Conservation (phyloP, 2,888 invertebrate genomes). For the Cephus rjabovi region DNA sequence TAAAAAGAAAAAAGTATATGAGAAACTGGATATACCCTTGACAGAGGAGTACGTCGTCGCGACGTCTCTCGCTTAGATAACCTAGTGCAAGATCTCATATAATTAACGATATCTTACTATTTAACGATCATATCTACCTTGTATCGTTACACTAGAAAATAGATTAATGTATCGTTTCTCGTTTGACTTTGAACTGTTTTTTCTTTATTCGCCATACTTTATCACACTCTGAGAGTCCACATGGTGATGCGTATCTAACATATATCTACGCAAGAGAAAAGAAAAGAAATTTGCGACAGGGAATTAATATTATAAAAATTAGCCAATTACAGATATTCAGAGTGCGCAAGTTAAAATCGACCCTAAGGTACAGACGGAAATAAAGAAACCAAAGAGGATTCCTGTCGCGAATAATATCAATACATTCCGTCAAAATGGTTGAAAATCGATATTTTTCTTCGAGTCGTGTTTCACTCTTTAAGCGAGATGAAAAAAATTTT, state of each 20-base stretch:
- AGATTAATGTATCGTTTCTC: slow-evolving; percentile 8
- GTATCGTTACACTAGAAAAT: slow-evolving; percentile 17
- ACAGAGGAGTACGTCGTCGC: not conserved
- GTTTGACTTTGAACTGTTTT: not conserved
- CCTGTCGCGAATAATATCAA: not conserved
- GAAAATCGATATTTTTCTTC: not conserved
- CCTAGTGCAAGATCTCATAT: slow-evolving; percentile 2
- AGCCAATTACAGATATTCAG: not conserved
- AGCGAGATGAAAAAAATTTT: not conserved
- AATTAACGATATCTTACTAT: slow-evolving; percentile 7
- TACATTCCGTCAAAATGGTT: not conserved
- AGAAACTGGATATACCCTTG: not conserved
- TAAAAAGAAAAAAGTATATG: not conserved
- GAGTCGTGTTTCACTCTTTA: not conserved
- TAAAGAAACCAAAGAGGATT: not conserved
- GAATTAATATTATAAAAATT: not conserved
- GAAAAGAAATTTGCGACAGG: not conserved
- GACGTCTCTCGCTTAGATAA: slow-evolving; percentile 1
- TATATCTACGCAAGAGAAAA: not conserved
- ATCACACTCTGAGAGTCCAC: not conserved
- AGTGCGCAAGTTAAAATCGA: not conserved
- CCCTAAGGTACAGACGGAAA: not conserved
- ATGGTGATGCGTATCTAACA: not conserved
- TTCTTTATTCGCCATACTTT: not conserved
- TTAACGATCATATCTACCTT: slow-evolving; percentile 20